Evolutionary conservation across 1,140 invertebrate genomes (phyloP).

Genomic region (Neomicropteryx cornuta): DNA sequence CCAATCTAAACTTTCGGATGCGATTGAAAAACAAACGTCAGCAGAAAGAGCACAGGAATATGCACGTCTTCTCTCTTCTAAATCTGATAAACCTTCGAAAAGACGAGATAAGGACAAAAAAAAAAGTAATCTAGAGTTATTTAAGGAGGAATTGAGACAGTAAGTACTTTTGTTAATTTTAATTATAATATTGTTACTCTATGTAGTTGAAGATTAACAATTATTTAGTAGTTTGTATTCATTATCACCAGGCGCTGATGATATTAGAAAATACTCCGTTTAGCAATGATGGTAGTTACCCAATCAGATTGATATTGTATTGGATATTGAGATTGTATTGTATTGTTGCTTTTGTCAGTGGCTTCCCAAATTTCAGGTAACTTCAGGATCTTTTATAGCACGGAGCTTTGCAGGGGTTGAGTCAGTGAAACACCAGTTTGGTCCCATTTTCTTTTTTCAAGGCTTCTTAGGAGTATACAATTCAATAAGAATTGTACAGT

Average conservation of each 20-base stretch:
- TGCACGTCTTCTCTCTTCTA: constrained; percentile 55
- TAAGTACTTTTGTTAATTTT: constrained; percentile 26
- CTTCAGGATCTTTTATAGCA: no score
- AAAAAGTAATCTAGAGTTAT: constrained; percentile 94
- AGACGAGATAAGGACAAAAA: constrained; percentile 79
- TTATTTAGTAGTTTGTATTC: background rate
- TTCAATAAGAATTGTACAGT: no score
- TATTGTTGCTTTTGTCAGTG: no score
- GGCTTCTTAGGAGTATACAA: no score
- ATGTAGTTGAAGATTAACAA: constrained; percentile 1
- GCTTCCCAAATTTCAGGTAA: no score
- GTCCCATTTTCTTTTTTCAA: no score
- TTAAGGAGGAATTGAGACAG: constrained; percentile 91
- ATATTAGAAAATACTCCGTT: no score
- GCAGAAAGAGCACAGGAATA: constrained; percentile 56
- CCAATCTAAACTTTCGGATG: constrained; percentile 59
- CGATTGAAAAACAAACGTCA: constrained; percentile 27
- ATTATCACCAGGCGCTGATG: background rate
- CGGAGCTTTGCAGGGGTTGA: no score
- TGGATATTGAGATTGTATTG: no score
- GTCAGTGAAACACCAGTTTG: no score
- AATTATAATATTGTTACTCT: background rate
- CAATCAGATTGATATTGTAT: no score
- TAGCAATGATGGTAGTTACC: no score
- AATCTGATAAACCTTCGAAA: constrained; percentile 58